Conservation (phyloP, 1,140 invertebrate genomes). For the Cardiocondyla obscurior region DNA sequence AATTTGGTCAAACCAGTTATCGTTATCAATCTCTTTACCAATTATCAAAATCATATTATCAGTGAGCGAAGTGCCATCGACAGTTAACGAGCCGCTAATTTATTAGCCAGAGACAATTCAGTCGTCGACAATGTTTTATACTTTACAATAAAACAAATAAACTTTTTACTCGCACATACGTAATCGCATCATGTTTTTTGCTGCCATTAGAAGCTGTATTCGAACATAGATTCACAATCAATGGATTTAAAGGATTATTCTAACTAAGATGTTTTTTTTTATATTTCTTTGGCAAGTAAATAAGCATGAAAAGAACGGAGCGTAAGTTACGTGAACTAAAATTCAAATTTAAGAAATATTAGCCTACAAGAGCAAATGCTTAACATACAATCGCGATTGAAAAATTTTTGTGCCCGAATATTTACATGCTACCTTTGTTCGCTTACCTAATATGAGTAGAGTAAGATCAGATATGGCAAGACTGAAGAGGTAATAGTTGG, state of each 20-base stretch:
- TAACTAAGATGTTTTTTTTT: background rate
- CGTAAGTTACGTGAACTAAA: background rate
- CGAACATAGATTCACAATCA: too few species aligned
- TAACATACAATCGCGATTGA: background rate
- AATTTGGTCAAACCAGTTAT: background rate
- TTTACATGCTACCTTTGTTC: background rate
- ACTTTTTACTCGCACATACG: background rate
- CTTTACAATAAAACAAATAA: background rate
- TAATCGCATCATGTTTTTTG: background rate
- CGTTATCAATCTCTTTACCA: constrained; percentile 27
- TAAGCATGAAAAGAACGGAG: background rate
- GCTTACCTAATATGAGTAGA: constrained; percentile 89
- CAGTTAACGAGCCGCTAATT: constrained; percentile 24
- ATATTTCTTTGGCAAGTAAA: background rate
- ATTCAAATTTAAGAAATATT: background rate
- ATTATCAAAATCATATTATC: constrained; percentile 37
- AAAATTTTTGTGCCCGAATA: background rate
- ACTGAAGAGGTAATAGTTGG: constrained; percentile 97
- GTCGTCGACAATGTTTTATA: background rate
- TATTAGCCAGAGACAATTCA: background rate
- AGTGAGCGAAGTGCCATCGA: background rate
- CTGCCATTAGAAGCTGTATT: too few species aligned
- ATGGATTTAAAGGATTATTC: background rate
- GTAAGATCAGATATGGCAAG: constrained; percentile 91
- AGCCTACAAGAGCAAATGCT: background rate